Percentiles rank a stretch among this genome's conserved stretches.
Conservation (phyloP, 1,140 invertebrate genomes). For the Dinoponera quadriceps region DNA sequence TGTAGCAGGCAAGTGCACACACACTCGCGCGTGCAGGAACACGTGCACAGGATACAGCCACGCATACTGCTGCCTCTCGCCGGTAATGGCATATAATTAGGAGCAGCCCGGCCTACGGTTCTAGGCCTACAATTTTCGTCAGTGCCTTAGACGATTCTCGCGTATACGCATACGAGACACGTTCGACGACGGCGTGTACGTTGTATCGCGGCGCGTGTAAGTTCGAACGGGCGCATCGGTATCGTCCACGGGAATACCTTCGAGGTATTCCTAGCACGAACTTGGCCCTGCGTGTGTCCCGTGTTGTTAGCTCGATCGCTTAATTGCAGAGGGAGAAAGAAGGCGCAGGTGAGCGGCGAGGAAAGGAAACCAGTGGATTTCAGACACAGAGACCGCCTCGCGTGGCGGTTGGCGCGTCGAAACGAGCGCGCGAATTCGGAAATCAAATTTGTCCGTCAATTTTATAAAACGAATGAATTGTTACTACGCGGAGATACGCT, state of each 20-base stretch:
- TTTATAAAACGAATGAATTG: neutral
- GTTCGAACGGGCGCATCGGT: neutral
- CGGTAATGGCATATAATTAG: constrained; percentile 74
- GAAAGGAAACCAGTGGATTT: constrained; percentile 65
- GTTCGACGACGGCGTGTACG: constrained; percentile 8
- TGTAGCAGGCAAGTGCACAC: constrained; percentile 14
- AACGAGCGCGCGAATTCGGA: neutral
- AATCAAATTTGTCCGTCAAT: constrained; percentile 9
- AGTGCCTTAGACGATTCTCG: constrained; percentile 61
- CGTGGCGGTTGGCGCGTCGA: neutral
- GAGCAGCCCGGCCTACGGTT: constrained; percentile 48
- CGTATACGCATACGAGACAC: neutral
- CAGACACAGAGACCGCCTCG: constrained; percentile 52
- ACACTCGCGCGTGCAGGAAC: constrained; percentile 19
- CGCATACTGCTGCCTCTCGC: constrained; percentile 40
- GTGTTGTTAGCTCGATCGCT: constrained; percentile 67
- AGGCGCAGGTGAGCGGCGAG: constrained; percentile 34
- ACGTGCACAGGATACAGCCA: constrained; percentile 12
- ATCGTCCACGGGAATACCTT: constrained; percentile 25
- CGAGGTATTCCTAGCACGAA: constrained; percentile 37
- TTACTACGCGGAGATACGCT: neutral
- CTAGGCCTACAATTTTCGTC: constrained; percentile 74
- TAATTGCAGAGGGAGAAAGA: constrained; percentile 59
- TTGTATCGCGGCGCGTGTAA: neutral
- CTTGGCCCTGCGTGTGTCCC: constrained; percentile 33